These are phyloP conservation scores for Peromyscus aztecus DNA, from an alignment of 2,797 vertebrate species.

Conservation along the genomic window DNA sequence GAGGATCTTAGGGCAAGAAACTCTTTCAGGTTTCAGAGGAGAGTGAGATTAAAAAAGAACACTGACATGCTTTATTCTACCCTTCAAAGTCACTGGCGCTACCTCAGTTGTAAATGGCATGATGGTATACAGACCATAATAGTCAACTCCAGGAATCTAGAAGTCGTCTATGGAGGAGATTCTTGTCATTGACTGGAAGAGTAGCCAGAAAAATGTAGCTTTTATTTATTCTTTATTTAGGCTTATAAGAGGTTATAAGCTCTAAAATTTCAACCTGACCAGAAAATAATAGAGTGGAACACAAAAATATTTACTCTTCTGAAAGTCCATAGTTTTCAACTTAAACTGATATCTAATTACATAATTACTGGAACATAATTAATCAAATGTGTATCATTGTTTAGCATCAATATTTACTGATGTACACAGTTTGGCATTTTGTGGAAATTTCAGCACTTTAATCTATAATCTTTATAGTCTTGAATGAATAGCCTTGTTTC, in stretches of 20 bases:
- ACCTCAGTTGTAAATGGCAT: neutral
- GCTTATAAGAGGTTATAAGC: neutral
- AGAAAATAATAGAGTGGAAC: neutral
- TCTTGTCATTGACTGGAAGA: neutral
- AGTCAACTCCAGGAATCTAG: neutral
- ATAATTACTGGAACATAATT: neutral
- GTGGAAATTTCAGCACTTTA: neutral
- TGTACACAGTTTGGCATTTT: neutral
- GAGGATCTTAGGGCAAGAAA: conserved; percentile 30
- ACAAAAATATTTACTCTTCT: neutral
- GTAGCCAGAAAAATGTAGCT: neutral
- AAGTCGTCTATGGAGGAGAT: neutral
- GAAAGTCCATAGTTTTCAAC: neutral
- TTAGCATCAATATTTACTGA: neutral
- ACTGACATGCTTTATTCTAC: neutral
- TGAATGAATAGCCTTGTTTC: neutral
- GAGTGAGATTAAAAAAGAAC: conserved; percentile 11
- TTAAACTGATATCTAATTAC: neutral
- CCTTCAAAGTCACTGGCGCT: neutral
- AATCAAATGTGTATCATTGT: neutral
- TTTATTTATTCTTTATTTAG: neutral
- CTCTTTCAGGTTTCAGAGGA: neutral
- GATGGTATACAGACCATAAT: neutral
- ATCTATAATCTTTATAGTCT: neutral
- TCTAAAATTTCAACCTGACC: neutral